A percentile compares a stretch with the other conserved stretches of the same genome.
These are phyloP conservation scores for Thinocorus orbignyianus DNA, from an alignment of 2,113 vertebrate species.

Conservation along the genomic window DNA sequence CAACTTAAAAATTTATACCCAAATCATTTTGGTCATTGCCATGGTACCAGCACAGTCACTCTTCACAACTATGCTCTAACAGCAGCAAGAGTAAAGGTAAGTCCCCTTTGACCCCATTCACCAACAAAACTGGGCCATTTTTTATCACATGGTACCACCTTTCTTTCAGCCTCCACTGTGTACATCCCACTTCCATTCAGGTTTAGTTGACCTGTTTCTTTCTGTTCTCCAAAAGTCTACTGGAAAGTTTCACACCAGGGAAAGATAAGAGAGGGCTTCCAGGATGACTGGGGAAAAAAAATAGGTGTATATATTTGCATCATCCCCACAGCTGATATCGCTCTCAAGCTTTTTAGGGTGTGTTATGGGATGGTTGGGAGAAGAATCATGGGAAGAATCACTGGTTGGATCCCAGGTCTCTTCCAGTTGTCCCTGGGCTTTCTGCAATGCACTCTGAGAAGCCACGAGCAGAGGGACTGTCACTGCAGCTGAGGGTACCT, in stretches of 20 bases:
- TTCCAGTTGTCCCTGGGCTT: background rate
- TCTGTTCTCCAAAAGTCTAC: background rate
- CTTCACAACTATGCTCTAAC: background rate
- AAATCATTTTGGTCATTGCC: background rate
- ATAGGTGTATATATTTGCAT: background rate
- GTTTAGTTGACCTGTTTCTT: background rate
- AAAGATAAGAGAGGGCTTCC: background rate
- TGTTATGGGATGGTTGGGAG: accelerated
- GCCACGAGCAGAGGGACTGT: background rate
- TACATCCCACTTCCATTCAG: background rate
- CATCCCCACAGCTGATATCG: background rate
- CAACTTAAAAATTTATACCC: background rate
- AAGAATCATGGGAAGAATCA: background rate
- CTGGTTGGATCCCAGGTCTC: background rate
- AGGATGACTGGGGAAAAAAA: background rate
- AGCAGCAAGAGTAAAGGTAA: background rate
- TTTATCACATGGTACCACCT: background rate
- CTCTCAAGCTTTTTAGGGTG: background rate
- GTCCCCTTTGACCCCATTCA: background rate
- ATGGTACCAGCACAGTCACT: background rate
- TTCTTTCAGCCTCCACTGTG: background rate
- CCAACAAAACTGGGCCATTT: background rate
- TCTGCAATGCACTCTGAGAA: background rate
- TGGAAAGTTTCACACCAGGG: background rate
- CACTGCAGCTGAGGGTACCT: background rate